Conservation (phyloP, 2,888 invertebrate genomes). For the Euplexia lucipara region DNA sequence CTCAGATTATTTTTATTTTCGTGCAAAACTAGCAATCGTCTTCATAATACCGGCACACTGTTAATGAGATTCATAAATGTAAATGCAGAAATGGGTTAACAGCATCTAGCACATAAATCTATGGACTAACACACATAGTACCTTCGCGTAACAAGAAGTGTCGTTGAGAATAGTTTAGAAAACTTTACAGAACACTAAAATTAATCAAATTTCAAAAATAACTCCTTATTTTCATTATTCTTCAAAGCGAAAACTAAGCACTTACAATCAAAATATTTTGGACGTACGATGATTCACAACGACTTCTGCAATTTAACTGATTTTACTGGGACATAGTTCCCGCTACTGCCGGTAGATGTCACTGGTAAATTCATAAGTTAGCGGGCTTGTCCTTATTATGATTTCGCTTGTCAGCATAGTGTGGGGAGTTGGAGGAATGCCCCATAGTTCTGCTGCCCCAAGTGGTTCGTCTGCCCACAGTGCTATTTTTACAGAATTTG, state of each 20-base stretch:
- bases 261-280: constrained; percentile 33
- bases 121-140: constrained; percentile 9
- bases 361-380: constrained; percentile 78
- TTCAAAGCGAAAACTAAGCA: not conserved
- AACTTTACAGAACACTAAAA: constrained; percentile 25
- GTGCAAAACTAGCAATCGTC: constrained; percentile 5
- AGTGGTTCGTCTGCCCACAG: constrained; percentile 81
- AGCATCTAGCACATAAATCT: not conserved
- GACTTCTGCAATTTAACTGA: constrained; percentile 21
- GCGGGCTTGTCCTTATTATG: constrained; percentile 83
- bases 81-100: constrained; percentile 46
- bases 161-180: not conserved
- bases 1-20: constrained; percentile 3
- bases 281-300: constrained; percentile 38
- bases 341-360: constrained; percentile 50
- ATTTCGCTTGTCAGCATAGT: constrained; percentile 83
- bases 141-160: constrained; percentile 4
- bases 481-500: constrained; percentile 83
- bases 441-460: constrained; percentile 88
- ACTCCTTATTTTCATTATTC: not conserved
- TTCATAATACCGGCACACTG: constrained; percentile 7
- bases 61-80: constrained; percentile 60
- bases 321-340: constrained; percentile 21
- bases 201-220: not conserved
- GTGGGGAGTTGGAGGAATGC: constrained; percentile 87